phyloP scores from a whole-genome alignment of 2,113 vertebrate genomes.

The Lonchura striata region DNA sequence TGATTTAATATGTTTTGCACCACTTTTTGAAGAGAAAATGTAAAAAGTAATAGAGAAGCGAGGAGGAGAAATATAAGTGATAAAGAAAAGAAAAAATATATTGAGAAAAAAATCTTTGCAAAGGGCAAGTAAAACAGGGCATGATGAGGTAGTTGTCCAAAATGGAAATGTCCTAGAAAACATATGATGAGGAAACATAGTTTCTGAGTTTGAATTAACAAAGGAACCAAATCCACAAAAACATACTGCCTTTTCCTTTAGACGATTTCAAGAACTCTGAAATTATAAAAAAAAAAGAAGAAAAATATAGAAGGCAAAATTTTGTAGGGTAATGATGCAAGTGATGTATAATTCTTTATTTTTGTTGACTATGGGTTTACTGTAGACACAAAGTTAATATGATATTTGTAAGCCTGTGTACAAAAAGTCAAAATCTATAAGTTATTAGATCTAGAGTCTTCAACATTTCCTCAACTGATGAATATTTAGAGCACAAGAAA shows the following conservation, averaged over 20 bases:
- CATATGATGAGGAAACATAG: background rate
- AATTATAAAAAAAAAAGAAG: background rate
- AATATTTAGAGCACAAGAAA: background rate
- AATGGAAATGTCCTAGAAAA: background rate
- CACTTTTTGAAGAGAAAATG: background rate
- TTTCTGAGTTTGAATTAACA: background rate
- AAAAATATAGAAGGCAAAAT: background rate
- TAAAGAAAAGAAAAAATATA: background rate
- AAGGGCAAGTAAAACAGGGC: background rate
- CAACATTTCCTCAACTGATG: background rate
- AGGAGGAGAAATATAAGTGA: rapidly evolving
- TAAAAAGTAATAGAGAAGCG: background rate
- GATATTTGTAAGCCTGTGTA: background rate
- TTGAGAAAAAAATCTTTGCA: background rate
- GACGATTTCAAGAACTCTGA: background rate
- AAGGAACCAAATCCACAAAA: background rate
- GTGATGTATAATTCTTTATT: background rate
- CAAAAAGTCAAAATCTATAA: background rate
- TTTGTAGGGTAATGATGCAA: background rate
- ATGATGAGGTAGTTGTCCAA: background rate
- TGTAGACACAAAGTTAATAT: background rate
- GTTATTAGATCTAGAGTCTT: background rate
- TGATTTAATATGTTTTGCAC: background rate
- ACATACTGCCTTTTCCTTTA: background rate
- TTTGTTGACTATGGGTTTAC: background rate